Conservation (phyloP, 2,113 vertebrate species). For the Callipepla squamata region DNA sequence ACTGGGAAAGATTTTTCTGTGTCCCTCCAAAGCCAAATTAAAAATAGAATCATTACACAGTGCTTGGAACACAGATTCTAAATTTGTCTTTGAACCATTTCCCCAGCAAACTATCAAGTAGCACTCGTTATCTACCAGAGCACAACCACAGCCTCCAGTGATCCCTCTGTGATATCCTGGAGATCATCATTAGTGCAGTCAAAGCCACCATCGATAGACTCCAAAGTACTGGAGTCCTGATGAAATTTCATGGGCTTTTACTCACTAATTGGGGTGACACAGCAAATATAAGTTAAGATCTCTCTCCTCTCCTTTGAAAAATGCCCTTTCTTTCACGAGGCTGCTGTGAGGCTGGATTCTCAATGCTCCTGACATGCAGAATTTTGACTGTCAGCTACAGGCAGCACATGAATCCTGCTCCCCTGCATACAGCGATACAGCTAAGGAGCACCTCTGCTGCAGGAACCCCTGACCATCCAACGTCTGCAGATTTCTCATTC, state of each 20-base stretch:
- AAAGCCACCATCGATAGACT: slow-evolving; percentile 54
- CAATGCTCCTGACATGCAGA: not conserved
- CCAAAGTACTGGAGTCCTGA: slow-evolving; percentile 70
- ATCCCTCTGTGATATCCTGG: slow-evolving; percentile 46
- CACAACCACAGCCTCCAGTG: slow-evolving; percentile 31
- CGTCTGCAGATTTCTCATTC: not conserved
- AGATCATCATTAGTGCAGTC: slow-evolving; percentile 58
- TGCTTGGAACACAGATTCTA: slow-evolving; percentile 14
- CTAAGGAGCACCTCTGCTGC: not conserved
- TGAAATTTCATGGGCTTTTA: slow-evolving; percentile 37
- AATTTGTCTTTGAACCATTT: slow-evolving; percentile 6
- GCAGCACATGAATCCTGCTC: not conserved
- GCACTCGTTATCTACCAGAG: slow-evolving; percentile 64
- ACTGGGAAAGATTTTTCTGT: not conserved
- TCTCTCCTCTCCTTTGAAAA: not conserved
- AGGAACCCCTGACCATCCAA: not conserved
- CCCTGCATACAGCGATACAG: not conserved
- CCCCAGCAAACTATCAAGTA: not conserved
- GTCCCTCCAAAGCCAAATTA: not conserved
- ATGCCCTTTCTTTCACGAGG: not conserved
- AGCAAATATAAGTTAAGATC: not conserved
- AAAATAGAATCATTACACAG: slow-evolving; percentile 49
- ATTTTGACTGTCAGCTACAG: not conserved
- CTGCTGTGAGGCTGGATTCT: not conserved
- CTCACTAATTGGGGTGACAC: not conserved